phyloP scores from a whole-genome alignment of 2,797 vertebrate species.

The Neosilurus hyrtlii region DNA sequence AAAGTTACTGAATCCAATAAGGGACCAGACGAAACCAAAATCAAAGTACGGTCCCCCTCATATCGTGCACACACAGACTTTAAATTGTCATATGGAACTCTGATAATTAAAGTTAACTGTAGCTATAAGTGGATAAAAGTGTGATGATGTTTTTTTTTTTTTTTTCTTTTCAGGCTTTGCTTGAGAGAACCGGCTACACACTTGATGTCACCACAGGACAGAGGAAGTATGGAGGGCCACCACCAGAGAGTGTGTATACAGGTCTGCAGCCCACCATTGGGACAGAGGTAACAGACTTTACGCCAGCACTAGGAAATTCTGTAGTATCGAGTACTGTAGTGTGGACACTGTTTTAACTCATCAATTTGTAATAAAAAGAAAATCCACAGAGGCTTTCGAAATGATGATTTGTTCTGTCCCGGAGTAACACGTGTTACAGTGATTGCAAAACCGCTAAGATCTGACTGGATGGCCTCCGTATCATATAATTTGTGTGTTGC shows the following conservation, averaged over 20 bases:
- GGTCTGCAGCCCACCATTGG: slow-evolving; percentile 88
- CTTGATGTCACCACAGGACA: slow-evolving; percentile 97
- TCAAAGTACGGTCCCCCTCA: slow-evolving; percentile 75
- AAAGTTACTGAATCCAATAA: slow-evolving; percentile 92
- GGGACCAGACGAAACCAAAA: slow-evolving; percentile 95
- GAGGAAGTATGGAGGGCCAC: slow-evolving; percentile 93
- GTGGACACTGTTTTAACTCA: too few species aligned
- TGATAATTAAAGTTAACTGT: neutral
- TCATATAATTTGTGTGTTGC: neutral
- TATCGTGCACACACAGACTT: too few species aligned
- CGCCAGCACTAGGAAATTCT: too few species aligned
- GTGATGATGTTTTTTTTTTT: too few species aligned
- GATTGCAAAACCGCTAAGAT: slow-evolving; percentile 53
- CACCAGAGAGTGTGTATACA: slow-evolving; percentile 86
- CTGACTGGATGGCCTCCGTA: slow-evolving; percentile 31
- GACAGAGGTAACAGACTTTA: slow-evolving; percentile 74
- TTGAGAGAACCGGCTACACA: slow-evolving; percentile 92
- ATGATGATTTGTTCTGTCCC: slow-evolving; percentile 53
- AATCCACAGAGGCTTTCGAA: slow-evolving; percentile 14
- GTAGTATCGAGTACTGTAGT: too few species aligned
- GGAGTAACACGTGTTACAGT: slow-evolving; percentile 54
- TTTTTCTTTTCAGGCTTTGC: slow-evolving; percentile 73
- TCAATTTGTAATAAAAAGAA: too few species aligned
- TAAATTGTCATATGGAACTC: too few species aligned
- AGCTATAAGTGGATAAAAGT: neutral